Evolutionary conservation across 2,113 vertebrate species (phyloP).

Genomic region (Salvelinus namaycush): DNA sequence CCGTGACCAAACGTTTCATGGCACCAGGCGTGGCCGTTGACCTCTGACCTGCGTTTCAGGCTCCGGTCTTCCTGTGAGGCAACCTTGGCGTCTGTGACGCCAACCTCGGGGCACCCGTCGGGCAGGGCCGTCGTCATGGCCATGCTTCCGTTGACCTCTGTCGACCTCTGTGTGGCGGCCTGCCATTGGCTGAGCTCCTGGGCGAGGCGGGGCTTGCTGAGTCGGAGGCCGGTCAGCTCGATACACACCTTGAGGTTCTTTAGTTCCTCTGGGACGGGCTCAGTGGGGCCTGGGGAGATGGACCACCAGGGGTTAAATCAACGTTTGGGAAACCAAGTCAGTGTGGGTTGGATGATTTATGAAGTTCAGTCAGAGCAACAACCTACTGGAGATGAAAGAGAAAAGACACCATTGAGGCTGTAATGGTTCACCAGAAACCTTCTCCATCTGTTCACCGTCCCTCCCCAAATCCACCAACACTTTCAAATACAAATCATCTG

Average conservation of each 20-base stretch:
- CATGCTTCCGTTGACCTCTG: constrained; percentile 22
- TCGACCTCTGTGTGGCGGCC: constrained; percentile 69
- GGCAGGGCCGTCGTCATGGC: constrained; percentile 45
- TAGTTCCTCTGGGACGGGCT: constrained; percentile 82
- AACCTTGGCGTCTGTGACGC: constrained; percentile 59
- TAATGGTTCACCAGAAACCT: too few species aligned
- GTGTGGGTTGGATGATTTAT: too few species aligned
- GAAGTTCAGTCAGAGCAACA: too few species aligned
- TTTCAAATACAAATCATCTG: background rate
- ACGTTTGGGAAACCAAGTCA: too few species aligned
- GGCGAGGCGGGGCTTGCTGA: constrained; percentile 89
- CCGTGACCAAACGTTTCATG: constrained; percentile 78
- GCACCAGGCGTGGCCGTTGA: constrained; percentile 80
- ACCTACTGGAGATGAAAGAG: too few species aligned
- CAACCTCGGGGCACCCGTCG: constrained; percentile 48
- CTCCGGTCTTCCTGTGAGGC: constrained; percentile 75
- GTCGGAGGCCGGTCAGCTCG: constrained; percentile 91
- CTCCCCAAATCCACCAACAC: background rate
- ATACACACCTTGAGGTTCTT: constrained; percentile 95
- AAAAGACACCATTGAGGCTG: too few species aligned
- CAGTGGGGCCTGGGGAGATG: constrained; percentile 82
- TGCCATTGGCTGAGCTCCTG: constrained; percentile 85
- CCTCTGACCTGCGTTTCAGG: constrained; percentile 80
- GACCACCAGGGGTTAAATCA: constrained; percentile 81
- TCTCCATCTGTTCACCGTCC: too few species aligned